phyloP scores from a whole-genome alignment of 2,113 vertebrate species.

The Malurus elegans region DNA sequence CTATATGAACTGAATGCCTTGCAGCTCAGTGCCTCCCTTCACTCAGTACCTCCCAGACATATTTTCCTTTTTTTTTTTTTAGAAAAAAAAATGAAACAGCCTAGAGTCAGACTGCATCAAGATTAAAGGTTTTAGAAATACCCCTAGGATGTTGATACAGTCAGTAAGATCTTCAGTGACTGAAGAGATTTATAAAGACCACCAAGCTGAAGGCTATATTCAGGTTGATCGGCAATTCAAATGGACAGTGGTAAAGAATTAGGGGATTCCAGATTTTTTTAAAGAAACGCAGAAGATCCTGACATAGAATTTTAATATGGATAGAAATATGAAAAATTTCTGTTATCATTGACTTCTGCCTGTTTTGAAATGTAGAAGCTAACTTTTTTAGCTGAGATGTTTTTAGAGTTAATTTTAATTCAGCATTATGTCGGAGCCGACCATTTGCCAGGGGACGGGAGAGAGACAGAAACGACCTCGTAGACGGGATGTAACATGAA shows the following conservation, averaged over 20 bases:
- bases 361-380: neutral
- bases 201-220: neutral
- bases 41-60: neutral
- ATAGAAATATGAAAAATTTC: neutral
- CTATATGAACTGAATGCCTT: neutral
- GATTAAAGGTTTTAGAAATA: neutral
- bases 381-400: neutral
- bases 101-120: neutral
- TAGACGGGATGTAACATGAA: too few species aligned
- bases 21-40: fast-evolving
- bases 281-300: neutral
- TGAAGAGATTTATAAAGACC: neutral
- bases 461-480: too few species aligned
- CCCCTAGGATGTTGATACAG: neutral
- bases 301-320: neutral
- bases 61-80: neutral
- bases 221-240: neutral
- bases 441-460: too few species aligned
- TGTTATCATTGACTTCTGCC: neutral
- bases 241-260: neutral
- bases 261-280: neutral
- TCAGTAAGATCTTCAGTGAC: neutral
- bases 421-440: too few species aligned
- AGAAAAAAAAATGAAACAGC: neutral
- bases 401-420: neutral